These are phyloP conservation scores for Acrocephalus kingi DNA, from an alignment of 2,113 vertebrate species.

Conservation along the genomic window DNA sequence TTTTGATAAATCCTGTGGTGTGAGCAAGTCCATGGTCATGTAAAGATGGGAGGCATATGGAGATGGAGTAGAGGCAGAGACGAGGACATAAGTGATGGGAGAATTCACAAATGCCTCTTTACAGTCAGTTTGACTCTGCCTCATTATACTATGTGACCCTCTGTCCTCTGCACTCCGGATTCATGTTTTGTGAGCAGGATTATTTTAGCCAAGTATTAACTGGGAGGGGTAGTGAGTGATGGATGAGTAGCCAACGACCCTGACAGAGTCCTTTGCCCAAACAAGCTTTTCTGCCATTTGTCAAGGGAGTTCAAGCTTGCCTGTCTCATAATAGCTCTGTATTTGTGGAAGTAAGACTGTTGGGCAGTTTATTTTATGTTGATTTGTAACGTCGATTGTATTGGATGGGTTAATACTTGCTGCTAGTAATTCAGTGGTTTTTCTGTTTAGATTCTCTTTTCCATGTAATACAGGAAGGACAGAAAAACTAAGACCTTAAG, in stretches of 20 bases:
- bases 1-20: neutral
- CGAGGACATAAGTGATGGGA: rapidly evolving
- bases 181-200: neutral
- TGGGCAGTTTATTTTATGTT: neutral
- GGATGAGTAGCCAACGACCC: neutral
- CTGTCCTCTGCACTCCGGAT: neutral
- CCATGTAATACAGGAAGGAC: conserved; percentile 12
- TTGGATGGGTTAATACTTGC: conserved; percentile 10
- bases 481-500: conserved; percentile 9
- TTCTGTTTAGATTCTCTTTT: conserved; percentile 6
- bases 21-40: neutral
- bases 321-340: neutral
- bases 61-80: neutral
- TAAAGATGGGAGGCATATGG: neutral
- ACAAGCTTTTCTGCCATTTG: neutral
- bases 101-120: neutral
- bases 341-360: neutral
- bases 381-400: neutral
- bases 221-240: neutral
- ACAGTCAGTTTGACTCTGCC: neutral
- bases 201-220: conserved; percentile 9
- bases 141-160: neutral
- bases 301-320: neutral
- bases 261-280: neutral
- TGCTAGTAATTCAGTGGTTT: neutral